These are phyloP conservation scores for Saccostrea cuccullata DNA, from an alignment of 1,140 invertebrate genomes.

Conservation along the genomic window DNA sequence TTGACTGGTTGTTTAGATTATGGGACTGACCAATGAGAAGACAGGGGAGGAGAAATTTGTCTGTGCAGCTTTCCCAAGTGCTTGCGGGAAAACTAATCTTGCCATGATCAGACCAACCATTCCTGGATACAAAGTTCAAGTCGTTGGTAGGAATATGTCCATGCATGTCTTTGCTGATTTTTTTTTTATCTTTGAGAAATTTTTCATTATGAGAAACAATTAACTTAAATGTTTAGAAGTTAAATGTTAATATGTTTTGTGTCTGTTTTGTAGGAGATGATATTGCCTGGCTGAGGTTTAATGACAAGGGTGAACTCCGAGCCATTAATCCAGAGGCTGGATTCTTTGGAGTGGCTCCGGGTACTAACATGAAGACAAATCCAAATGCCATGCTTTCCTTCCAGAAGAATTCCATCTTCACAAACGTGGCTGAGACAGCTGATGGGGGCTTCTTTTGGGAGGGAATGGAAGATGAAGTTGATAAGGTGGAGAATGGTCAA, in stretches of 20 bases:
- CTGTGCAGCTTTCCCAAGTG: constrained; percentile 97
- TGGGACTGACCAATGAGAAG: constrained; percentile 91
- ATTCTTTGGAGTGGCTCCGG: constrained; percentile 98
- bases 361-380: constrained; percentile 93
- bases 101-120: constrained; percentile 97
- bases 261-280: constrained; percentile 76
- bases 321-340: constrained; percentile 99
- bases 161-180: too few relatives aligned
- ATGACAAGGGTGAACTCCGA: constrained; percentile 90
- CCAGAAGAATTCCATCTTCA: constrained; percentile 96
- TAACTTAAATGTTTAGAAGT: too few relatives aligned
- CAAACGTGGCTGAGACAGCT: constrained; percentile 97
- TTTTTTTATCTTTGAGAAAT: not conserved
- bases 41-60: constrained; percentile 92
- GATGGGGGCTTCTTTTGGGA: constrained; percentile 94
- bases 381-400: constrained; percentile 98
- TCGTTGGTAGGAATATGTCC: constrained; percentile 68
- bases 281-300: constrained; percentile 92
- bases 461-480: constrained; percentile 92
- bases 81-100: constrained; percentile 99
- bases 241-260: not conserved
- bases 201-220: not conserved
- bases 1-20: constrained; percentile 83
- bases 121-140: constrained; percentile 90
- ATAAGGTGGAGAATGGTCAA: constrained; percentile 73